Base-by-base conservation (phyloP, 2,797 vertebrate genomes). In the Leptoclinus maculatus region DNA sequence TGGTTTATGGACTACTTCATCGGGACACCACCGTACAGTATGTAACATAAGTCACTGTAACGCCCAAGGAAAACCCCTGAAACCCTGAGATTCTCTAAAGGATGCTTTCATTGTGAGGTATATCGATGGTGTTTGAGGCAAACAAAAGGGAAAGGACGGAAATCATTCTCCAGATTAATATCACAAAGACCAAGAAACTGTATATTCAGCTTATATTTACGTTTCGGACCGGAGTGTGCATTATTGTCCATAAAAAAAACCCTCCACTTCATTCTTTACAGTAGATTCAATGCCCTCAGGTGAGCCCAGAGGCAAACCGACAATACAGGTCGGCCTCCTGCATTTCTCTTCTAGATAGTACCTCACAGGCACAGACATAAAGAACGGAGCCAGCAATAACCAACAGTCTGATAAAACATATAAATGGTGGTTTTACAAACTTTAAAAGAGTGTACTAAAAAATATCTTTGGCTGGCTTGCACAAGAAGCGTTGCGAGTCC, bases 341-440 rank as follows among this genome's bases (percentile, higher is more conserved):
- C 36, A 62, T 66, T 71, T 67, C 49, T 84, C 68, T 80, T 76
- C 21, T 9, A 43, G 71, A 80, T 79, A 73, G 39, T 25, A 43
- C 53, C 64, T 73, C 65, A 65, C 68, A 73, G 64, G 71, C 70
- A 59, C 25, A 72, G 54, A 51, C 72, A 32, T 53, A 69, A 56
- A 78, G 53, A 56, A 43, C 49, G 19, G 32, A 53, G 27, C n/a
- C 16, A 12, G 38, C 56, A 39, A 71, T 21, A 34, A 29, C 56
- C 41, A 53, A 45, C 13, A 51, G 65, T 25, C 23, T 64, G 53
- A 72, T 81, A 64, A 84, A 75, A 78, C 60, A 34, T 62, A 68
- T 47, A 82, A 79, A 77, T 66, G 58, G 29, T 29, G 17, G 23
- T 60, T 49, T 74, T 23, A 27, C 38, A 64, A 70, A 49, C 66